Evolutionary conservation across 2,113 vertebrate genomes (phyloP).

Genomic region (Phylloscopus trochilus): DNA sequence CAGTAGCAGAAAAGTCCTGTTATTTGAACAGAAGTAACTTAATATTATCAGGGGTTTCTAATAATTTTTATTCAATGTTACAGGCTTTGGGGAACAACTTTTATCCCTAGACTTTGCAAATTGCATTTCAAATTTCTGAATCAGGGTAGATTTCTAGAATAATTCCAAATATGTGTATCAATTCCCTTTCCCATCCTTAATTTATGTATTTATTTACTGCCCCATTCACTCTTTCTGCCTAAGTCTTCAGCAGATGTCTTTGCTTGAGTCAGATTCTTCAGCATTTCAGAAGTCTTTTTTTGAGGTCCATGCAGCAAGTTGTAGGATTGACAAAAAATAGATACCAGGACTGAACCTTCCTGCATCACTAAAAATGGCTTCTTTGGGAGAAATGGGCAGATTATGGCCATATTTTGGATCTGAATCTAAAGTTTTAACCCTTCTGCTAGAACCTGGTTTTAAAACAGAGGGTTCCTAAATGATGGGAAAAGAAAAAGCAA

Average conservation of each 20-base stretch:
- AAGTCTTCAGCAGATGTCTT: neutral
- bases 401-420: neutral
- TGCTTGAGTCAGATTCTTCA: neutral
- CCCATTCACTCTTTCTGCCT: neutral
- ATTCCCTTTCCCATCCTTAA: neutral
- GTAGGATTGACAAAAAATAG: neutral
- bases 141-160: neutral
- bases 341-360: neutral
- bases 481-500: neutral
- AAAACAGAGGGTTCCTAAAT: neutral
- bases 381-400: neutral
- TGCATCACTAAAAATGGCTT: neutral
- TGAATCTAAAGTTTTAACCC: neutral
- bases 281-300: neutral
- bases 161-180: neutral
- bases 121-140: neutral
- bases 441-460: neutral
- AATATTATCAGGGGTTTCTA: neutral
- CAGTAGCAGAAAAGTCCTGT: neutral
- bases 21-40: rapidly evolving
- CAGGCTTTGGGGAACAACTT: neutral
- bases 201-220: neutral
- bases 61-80: neutral
- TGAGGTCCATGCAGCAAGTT: neutral
- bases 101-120: neutral